Percentiles rank a stretch among this genome's conserved stretches.
These are phyloP conservation scores for Cotesia typhae DNA, from an alignment of 1,140 invertebrate genomes.

Conservation along the genomic window DNA sequence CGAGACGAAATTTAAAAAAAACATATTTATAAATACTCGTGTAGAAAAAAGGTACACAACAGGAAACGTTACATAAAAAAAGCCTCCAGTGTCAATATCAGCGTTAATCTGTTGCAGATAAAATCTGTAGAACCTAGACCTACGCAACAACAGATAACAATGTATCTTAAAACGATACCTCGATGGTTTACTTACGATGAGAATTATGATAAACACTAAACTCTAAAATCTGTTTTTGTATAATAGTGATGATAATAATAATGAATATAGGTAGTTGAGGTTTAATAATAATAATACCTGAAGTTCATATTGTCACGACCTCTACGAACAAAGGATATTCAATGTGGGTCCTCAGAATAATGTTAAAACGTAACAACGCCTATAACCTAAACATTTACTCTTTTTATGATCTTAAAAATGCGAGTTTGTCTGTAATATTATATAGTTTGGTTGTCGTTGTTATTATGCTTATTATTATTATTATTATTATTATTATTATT, in stretches of 20 bases:
- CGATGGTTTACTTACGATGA: too few species aligned
- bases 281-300: conserved; percentile 23
- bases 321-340: conserved; percentile 50
- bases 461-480: too few species aligned
- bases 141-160: conserved; percentile 46
- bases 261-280: conserved; percentile 12
- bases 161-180: conserved; percentile 41
- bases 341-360: conserved; percentile 46
- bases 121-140: conserved; percentile 48
- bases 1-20: background rate
- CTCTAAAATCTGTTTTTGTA: background rate
- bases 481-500: background rate
- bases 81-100: conserved; percentile 7
- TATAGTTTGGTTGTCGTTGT: too few species aligned
- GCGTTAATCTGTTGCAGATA: conserved; percentile 26
- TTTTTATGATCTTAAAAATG: conserved; percentile 43
- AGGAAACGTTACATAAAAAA: conserved; percentile 9
- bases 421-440: conserved; percentile 15
- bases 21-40: background rate
- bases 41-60: background rate
- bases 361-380: conserved; percentile 46
- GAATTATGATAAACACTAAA: too few species aligned
- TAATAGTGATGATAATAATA: background rate
- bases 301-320: conserved; percentile 47
- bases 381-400: conserved; percentile 54